Base-by-base conservation (phyloP, 2,888 invertebrate genomes). In the Diploptera punctata region DNA sequence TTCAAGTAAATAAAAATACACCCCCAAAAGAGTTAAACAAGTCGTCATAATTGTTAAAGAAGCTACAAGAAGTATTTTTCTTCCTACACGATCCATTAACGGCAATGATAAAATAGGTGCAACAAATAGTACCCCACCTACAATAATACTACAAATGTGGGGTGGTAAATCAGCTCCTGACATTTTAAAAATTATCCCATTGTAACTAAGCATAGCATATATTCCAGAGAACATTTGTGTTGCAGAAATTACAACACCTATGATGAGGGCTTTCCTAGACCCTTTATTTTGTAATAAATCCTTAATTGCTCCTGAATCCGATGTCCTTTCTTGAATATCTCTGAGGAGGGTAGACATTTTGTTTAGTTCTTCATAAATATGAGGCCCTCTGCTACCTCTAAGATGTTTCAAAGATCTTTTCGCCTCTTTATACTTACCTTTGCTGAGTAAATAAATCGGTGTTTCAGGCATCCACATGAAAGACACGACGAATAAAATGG, bases 401-500 rank as follows among this genome's bases (percentile, higher is more conserved):
- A 70, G 19, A 47, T 44, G 47, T 31, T 31, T n/a, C 31, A 62
- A 47, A 1, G 70, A 43, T n/a, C n/a, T 7, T 0, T 26, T n/a
- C 10, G 70, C 70, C 1, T 61, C 21, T 18, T 43, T 24, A 33
- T 31, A 16, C 2, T 61, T n/a, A 4, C 47, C 62, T 19, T 60
- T 49, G 3, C 9, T 16, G 16, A 61, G 13, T 9, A 70, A 61
- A 24, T 70, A 70, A 3, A 70, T 29, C 1, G 62, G 70, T 3
- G 70, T 60, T 47, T 70, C 70, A 1, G 70, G 70, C 31, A 70
- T 60, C 60, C 79, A 79, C 16, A 84, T 78, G 75, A 87, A 85
- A 4, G 85, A 75, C 0, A 86, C 62, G 1, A 87, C 71, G 57
- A 87, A 86, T 0, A 86, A 9, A 0, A 85, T 78, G 0, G 88